Evolutionary conservation across 2,888 invertebrate genomes (phyloP).

Genomic region (Noctua janthe): DNA sequence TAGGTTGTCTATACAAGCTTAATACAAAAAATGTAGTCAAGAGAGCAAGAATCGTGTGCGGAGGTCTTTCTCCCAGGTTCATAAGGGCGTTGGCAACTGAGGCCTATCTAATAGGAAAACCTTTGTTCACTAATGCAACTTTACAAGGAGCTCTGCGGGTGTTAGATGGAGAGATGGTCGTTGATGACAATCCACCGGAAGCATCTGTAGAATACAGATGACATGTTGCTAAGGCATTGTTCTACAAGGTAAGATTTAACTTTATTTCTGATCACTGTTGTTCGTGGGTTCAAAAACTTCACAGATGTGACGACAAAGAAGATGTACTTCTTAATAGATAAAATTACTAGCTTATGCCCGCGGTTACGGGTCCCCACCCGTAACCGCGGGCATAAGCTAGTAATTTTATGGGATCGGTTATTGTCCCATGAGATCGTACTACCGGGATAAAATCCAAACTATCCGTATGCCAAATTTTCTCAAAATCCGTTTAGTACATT

Average conservation of each 20-base stretch:
- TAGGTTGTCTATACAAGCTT: constrained; percentile 91
- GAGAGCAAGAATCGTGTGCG: constrained; percentile 89
- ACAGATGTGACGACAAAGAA: not conserved
- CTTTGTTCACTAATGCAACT: constrained; percentile 79
- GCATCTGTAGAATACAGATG: constrained; percentile 90
- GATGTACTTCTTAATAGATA: not conserved
- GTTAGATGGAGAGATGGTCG: constrained; percentile 74
- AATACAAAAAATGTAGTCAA: constrained; percentile 64
- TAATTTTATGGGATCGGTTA: too few relatives aligned
- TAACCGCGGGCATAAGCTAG: too few relatives aligned
- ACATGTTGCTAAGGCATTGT: constrained; percentile 89
- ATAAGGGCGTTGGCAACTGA: constrained; percentile 89
- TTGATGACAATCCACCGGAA: constrained; percentile 83
- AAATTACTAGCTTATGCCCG: not conserved
- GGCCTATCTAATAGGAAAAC: constrained; percentile 82
- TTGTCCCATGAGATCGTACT: too few relatives aligned
- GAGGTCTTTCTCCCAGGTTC: constrained; percentile 88
- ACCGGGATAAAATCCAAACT: too few relatives aligned
- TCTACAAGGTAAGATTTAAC: constrained; percentile 90
- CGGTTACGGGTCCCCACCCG: too few relatives aligned
- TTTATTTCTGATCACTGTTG: not conserved
- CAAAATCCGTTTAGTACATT: too few relatives aligned
- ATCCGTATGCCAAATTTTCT: too few relatives aligned
- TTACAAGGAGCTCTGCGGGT: constrained; percentile 79
- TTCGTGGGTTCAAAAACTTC: not conserved